Percentiles rank a stretch among this genome's conserved stretches.
Evolutionary conservation across 2,888 invertebrate genomes (phyloP).

Genomic region (Blastobasis adustella): DNA sequence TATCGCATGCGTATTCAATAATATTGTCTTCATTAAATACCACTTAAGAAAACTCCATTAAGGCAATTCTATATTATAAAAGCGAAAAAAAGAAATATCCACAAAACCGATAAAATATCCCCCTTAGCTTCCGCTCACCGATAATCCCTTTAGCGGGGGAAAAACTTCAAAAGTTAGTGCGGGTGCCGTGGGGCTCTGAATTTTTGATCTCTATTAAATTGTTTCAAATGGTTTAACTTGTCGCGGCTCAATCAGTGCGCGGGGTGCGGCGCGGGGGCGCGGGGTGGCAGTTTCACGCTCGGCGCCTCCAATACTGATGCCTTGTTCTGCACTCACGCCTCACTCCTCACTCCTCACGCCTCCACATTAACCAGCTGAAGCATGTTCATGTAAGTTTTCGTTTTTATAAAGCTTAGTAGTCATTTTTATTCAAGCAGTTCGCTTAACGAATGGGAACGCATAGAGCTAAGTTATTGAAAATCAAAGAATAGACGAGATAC

Average conservation of each 20-base stretch:
- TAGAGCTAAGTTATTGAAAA: too few species aligned
- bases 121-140: conserved; percentile 62
- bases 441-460: too few species aligned
- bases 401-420: too few species aligned
- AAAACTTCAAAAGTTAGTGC: conserved; percentile 75
- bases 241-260: conserved; percentile 72
- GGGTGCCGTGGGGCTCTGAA: conserved; percentile 62
- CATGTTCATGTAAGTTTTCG: too few species aligned
- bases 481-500: too few species aligned
- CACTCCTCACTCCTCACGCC: conserved; percentile 16
- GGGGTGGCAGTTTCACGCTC: conserved; percentile 43
- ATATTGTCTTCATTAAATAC: too few species aligned
- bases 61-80: conserved; percentile 7
- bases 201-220: conserved; percentile 76
- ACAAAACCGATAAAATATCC: conserved; percentile 62
- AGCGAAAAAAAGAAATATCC: conserved; percentile 44
- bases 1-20: too few species aligned
- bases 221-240: conserved; percentile 76
- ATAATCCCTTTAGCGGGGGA: conserved; percentile 73
- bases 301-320: conserved; percentile 39
- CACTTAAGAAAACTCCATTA: too few species aligned
- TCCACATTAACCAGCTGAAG: too few species aligned
- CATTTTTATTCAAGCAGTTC: too few species aligned
- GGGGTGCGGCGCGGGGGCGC: conserved; percentile 29
- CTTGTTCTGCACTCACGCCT: conserved; percentile 14